Percentiles rank a stretch among this genome's conserved stretches.
Conservation (phyloP, 2,113 vertebrate genomes). For the Sakesphorus luctuosus region DNA sequence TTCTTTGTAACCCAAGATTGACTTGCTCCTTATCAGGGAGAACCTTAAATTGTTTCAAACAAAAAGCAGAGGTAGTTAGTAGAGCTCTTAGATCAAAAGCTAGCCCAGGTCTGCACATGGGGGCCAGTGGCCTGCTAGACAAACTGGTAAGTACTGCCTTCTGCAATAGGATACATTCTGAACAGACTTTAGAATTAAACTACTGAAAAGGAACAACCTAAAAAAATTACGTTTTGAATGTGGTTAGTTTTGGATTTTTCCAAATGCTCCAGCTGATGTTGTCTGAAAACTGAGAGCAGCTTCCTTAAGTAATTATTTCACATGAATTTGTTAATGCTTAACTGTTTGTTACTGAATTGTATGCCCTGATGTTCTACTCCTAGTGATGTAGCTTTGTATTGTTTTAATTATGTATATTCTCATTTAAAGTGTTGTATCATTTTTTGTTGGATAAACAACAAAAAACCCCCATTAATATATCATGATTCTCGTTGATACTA, state of each 20-base stretch:
- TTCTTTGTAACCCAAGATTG: conserved; percentile 61
- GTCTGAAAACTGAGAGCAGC: background rate
- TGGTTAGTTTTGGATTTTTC: background rate
- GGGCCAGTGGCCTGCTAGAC: background rate
- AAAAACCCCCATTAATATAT: background rate
- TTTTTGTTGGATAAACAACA: conserved; percentile 5
- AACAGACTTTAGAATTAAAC: background rate
- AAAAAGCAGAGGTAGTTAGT: conserved; percentile 48
- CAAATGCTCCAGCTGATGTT: background rate
- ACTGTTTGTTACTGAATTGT: background rate
- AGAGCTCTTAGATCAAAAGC: conserved; percentile 64
- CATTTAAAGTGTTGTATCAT: background rate
- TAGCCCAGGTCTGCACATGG: conserved; percentile 10
- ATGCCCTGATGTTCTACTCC: background rate
- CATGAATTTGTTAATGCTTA: background rate
- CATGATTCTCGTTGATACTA: background rate
- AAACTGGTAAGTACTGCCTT: background rate
- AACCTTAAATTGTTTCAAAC: conserved; percentile 52
- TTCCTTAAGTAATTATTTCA: background rate
- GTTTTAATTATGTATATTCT: conserved; percentile 7
- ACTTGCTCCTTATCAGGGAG: conserved; percentile 63
- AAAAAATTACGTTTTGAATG: background rate
- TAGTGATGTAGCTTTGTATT: conserved; percentile 2
- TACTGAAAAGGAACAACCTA: background rate
- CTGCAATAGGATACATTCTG: background rate